Conservation (phyloP, 2,797 vertebrate genomes). For the Triplophysa bombifrons region DNA sequence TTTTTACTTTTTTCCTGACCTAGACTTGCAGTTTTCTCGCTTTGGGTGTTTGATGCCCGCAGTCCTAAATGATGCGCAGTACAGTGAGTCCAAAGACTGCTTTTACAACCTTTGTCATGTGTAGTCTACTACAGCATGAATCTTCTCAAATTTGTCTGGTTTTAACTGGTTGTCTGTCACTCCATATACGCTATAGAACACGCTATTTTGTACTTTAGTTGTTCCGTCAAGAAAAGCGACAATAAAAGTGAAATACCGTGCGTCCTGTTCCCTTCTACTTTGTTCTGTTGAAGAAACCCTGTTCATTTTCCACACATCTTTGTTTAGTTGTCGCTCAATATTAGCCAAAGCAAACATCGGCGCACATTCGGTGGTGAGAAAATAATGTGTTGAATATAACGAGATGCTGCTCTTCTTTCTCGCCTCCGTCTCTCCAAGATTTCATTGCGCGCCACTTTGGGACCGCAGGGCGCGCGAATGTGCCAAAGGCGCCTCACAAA, state of each 20-base stretch:
- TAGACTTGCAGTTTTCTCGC: slow-evolving; percentile 6
- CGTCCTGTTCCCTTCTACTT: background rate
- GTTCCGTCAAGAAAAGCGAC: background rate
- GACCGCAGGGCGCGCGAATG: slow-evolving; percentile 1
- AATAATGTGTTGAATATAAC: background rate
- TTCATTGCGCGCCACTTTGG: background rate
- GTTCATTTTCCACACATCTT: background rate
- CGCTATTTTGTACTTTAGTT: background rate
- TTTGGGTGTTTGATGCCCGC: slow-evolving; percentile 36
- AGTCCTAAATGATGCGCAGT: slow-evolving; percentile 43
- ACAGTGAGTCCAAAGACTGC: background rate
- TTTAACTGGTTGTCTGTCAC: background rate
- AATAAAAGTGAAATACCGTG: background rate
- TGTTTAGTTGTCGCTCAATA: background rate
- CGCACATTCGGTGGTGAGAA: background rate
- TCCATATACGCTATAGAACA: too few species aligned
- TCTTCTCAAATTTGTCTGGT: background rate
- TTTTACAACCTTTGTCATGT: background rate
- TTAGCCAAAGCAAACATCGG: background rate
- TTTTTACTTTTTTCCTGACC: background rate
- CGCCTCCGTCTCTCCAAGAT: background rate
- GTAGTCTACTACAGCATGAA: too few species aligned
- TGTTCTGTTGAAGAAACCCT: background rate
- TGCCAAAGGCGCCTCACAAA: slow-evolving; percentile 21
- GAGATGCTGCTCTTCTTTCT: background rate